A percentile compares a stretch with the other conserved stretches of the same genome.
Conservation (phyloP, 92 coral and sea anemone species). For the Pocillopora grandis region DNA sequence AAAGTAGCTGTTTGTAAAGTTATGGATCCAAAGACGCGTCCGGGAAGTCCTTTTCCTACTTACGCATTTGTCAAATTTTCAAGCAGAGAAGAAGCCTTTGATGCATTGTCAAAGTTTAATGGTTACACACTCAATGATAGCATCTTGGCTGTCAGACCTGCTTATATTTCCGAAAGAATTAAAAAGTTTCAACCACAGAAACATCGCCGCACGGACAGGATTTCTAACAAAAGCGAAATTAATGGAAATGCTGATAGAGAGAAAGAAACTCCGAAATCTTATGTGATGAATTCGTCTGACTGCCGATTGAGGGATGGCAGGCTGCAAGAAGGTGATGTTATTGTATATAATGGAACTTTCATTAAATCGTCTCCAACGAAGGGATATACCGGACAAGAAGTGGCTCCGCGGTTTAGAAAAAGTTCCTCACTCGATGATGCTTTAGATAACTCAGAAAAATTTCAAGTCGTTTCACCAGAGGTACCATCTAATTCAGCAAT, state of each 20-base stretch:
- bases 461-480: not conserved
- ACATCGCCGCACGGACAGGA: not conserved
- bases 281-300: constrained; percentile 35
- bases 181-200: constrained; percentile 1
- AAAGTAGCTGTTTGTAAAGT: constrained; percentile 62
- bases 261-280: not conserved
- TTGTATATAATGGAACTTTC: constrained; percentile 1
- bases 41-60: not conserved
- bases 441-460: not conserved
- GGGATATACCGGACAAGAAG: not conserved
- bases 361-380: not conserved
- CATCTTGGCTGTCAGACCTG: constrained; percentile 51
- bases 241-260: not conserved
- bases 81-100: constrained; percentile 49
- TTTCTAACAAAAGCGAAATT: not conserved
- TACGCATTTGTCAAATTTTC: constrained; percentile 73
- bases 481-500: not conserved
- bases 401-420: constrained; percentile 29
- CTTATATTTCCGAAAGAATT: constrained; percentile 25
- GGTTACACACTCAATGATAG: constrained; percentile 37
- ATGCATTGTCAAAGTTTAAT: constrained; percentile 46
- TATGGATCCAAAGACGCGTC: constrained; percentile 12
- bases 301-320: constrained; percentile 36
- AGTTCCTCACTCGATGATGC: not conserved
- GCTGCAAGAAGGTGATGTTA: constrained; percentile 19